Conservation (phyloP, 2,888 invertebrate genomes). For the Minunthozetes semirufus region DNA sequence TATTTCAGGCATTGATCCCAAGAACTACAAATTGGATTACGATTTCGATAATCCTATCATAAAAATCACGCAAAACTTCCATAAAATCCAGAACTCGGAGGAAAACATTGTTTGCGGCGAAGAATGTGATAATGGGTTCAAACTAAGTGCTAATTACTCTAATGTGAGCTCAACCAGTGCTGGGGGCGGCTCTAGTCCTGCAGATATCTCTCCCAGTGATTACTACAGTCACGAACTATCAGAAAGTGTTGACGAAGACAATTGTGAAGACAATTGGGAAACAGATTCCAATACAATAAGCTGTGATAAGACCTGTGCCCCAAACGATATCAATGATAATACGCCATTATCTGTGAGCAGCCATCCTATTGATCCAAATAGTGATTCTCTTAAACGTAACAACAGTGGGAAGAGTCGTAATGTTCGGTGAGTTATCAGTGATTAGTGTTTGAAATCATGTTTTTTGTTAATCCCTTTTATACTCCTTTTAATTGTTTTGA, state of each 20-base stretch:
- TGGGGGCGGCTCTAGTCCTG: conserved; percentile 4
- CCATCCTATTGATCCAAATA: no score
- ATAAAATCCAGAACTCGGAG: neutral
- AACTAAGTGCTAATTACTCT: neutral
- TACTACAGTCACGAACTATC: neutral
- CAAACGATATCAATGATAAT: neutral
- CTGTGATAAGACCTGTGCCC: conserved; percentile 5
- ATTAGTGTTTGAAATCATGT: no score
- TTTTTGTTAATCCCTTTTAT: neutral
- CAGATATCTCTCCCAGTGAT: conserved; percentile 1
- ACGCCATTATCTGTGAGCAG: no score
- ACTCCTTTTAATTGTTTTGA: neutral
- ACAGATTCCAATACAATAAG: neutral
- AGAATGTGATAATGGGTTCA: neutral
- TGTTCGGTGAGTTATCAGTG: neutral
- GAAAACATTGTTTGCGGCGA: neutral
- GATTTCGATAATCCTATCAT: neutral
- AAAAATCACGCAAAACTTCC: neutral
- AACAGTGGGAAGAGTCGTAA: neutral
- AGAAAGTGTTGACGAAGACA: neutral
- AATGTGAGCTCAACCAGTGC: neutral
- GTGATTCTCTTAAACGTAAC: neutral
- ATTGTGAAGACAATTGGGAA: conserved; percentile 11
- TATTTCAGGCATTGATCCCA: neutral
- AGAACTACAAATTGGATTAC: neutral